These are phyloP conservation scores for Eupsilia transversa DNA, from an alignment of 2,888 invertebrate genomes.

Conservation along the genomic window DNA sequence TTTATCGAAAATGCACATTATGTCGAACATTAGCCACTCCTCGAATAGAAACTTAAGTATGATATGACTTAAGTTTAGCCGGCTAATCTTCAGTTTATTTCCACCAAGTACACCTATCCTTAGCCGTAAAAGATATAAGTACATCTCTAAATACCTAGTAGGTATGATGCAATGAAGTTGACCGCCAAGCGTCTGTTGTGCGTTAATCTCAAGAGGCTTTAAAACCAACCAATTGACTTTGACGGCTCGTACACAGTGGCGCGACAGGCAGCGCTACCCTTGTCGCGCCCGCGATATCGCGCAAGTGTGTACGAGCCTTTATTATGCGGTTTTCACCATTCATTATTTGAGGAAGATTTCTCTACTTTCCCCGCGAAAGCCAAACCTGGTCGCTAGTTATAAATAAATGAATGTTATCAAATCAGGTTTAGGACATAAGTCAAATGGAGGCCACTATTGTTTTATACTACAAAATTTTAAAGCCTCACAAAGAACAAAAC, in stretches of 20 bases:
- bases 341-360: neutral
- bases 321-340: neutral
- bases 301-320: too few species aligned
- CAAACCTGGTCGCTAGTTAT: neutral
- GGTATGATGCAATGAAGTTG: neutral
- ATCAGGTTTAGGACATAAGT: constrained; percentile 3
- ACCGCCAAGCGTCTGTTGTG: neutral
- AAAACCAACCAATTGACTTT: neutral
- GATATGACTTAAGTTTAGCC: too few species aligned
- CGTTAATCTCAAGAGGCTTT: neutral
- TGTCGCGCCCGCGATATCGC: too few species aligned
- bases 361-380: neutral
- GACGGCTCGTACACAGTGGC: too few species aligned
- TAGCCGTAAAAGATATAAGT: too few species aligned
- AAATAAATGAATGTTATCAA: neutral
- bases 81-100: too few species aligned
- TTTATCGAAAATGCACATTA: too few species aligned
- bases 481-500: constrained; percentile 36
- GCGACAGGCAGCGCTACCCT: too few species aligned
- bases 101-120: too few species aligned
- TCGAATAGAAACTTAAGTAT: too few species aligned
- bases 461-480: neutral
- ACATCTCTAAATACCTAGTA: neutral
- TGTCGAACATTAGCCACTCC: too few species aligned
- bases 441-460: constrained; percentile 20